Base-by-base conservation (phyloP, 2,888 invertebrate species). In the Punctoribates punctum region DNA sequence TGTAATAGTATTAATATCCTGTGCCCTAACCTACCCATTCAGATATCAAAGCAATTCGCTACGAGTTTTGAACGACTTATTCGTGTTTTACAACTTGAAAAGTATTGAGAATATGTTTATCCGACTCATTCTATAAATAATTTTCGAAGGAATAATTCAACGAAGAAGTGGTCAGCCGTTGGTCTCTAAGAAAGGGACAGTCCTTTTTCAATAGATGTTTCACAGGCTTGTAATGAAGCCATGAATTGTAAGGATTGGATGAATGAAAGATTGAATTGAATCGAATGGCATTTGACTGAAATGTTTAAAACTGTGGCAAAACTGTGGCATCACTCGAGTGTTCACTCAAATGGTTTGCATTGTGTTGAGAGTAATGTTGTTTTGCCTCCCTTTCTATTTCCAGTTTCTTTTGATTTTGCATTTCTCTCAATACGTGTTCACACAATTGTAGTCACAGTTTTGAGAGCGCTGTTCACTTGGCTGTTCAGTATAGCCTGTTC, bases 141-240 rank as follows among this genome's bases (percentile, higher is more conserved):
- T n/a, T n/a, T n/a, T n/a, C n/a, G n/a, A n/a, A n/a, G n/a, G n/a
- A n/a, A n/a, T n/a, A n/a, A n/a, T n/a, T 46, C 8, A 15, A 11
- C 8, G 57, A 9, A 57, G 17, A 15, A 29, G 67, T 67, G 38
- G 20, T 38, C 67, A 67, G 38, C 67, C 38, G 67, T 42, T 67
- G 42, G 1, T 13, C 29, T 15, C 5, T 25, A 27, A 20, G 15
- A 13, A 29, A 27, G 27, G 17, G 17, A 42, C 11, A 54, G 3
- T 6, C 3, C 54, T 54, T 4, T 54, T 1, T 62, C 38, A 38
- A 67, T 38, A 42, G 20, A 65, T 65, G 34, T 29, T 57, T 57
- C 57, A 57, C 57, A 25, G 13, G 38, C 67, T 38, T 67, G 67
- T 67, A 67, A 67, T 67, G 67, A 67, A 67, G 73, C 73, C 48